phyloP scores from a whole-genome alignment of 1,140 invertebrate species.

The Drosophila sp. region DNA sequence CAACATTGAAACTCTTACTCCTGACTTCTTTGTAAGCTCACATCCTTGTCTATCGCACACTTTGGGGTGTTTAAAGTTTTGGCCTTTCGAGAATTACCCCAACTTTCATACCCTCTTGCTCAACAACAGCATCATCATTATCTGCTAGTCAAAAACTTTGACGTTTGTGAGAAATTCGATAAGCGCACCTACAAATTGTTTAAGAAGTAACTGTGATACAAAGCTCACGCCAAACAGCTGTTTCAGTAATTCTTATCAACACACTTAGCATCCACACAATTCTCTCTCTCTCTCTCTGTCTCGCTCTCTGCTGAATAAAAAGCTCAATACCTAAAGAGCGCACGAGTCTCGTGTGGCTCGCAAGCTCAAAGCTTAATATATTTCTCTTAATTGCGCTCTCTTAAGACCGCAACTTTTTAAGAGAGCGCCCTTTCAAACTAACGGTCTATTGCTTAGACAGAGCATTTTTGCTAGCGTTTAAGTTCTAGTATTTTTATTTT shows the following conservation, averaged over 20 bases:
- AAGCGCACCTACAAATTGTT: conserved; percentile 38
- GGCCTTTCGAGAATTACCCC: background rate
- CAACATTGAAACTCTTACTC: conserved; percentile 4
- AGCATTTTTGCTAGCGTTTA: background rate
- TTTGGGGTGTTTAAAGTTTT: background rate
- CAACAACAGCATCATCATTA: conserved; percentile 10
- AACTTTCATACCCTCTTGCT: background rate
- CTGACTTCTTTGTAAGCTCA: background rate
- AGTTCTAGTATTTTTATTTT: conserved; percentile 3
- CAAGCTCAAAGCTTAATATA: conserved; percentile 13
- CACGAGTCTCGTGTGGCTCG: background rate
- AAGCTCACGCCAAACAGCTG: conserved; percentile 41
- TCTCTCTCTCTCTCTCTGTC: background rate
- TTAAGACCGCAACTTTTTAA: conserved; percentile 35
- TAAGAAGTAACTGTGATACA: conserved; percentile 18
- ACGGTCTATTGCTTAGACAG: conserved; percentile 12
- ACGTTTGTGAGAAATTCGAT: conserved; percentile 6
- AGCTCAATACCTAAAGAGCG: background rate
- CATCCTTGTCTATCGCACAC: background rate
- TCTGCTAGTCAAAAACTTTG: conserved; percentile 29
- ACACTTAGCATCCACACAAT: conserved; percentile 16
- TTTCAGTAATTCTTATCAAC: conserved; percentile 22
- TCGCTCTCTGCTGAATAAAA: conserved; percentile 31
- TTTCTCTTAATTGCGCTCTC: conserved; percentile 24
- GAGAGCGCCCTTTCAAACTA: conserved; percentile 11